These are phyloP conservation scores for Oedothorax gibbosus DNA, from an alignment of 1,140 invertebrate genomes.

Conservation along the genomic window DNA sequence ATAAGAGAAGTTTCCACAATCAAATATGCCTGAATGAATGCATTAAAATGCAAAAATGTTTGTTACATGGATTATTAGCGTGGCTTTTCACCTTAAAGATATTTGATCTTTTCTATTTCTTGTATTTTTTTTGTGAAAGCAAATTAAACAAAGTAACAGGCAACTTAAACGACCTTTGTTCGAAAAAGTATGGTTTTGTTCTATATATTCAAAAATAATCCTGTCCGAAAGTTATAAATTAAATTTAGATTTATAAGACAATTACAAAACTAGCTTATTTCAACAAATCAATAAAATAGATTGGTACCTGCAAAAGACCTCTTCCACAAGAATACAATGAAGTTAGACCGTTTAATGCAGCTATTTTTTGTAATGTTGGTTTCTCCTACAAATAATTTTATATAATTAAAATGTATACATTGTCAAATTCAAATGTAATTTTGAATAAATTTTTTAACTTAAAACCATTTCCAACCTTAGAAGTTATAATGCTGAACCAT, in stretches of 20 bases:
- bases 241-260: neutral
- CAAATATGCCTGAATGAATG: no score
- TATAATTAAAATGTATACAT: conserved; percentile 7
- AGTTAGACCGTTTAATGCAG: conserved; percentile 54
- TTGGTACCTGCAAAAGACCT: conserved; percentile 45
- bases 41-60: no score
- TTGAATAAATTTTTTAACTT: neutral
- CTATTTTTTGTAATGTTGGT: conserved; percentile 47
- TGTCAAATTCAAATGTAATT: neutral
- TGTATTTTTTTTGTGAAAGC: no score
- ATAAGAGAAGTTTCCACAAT: no score
- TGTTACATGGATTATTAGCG: no score
- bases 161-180: no score
- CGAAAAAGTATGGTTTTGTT: no score
- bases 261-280: neutral
- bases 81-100: no score
- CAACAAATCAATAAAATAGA: neutral
- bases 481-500: conserved; percentile 37
- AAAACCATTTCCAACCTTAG: conserved; percentile 6
- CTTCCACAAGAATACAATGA: conserved; percentile 55
- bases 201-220: neutral
- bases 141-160: no score
- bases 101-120: no score
- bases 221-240: neutral
- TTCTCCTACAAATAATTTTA: conserved; percentile 25